Conservation (phyloP, 2,888 invertebrate species). For the Xiphydria camelus region DNA sequence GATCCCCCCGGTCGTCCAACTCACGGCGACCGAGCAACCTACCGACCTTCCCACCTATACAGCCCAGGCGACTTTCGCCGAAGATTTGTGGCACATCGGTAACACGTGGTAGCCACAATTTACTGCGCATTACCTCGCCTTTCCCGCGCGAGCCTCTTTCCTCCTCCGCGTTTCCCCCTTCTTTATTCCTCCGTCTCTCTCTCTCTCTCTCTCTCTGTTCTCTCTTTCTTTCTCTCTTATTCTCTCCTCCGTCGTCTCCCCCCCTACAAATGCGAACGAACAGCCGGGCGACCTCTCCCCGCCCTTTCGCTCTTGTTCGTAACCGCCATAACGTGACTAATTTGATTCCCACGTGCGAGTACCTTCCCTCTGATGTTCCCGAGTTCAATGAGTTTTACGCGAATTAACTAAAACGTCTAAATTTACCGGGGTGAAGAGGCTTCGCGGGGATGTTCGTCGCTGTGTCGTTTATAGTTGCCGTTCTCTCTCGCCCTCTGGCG, state of each 20-base stretch:
- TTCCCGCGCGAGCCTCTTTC: conserved; percentile 16
- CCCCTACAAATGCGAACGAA: background rate
- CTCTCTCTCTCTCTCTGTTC: conserved; percentile 1
- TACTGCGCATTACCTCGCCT: conserved; percentile 38
- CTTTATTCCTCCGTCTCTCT: conserved; percentile 7
- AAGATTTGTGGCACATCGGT: conserved; percentile 43
- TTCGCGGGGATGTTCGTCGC: conserved; percentile 10
- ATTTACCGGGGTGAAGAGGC: conserved; percentile 13
- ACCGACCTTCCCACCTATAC: conserved; percentile 4
- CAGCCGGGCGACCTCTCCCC: background rate
- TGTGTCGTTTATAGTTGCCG: no score
- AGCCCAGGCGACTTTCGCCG: conserved; percentile 16
- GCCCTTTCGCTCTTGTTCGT: conserved; percentile 32
- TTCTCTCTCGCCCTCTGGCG: no score
- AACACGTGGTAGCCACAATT: conserved; percentile 42
- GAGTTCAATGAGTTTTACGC: conserved; percentile 43
- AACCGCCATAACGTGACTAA: conserved; percentile 46
- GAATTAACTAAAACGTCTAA: conserved; percentile 28
- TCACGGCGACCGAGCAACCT: no score
- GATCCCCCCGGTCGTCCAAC: no score
- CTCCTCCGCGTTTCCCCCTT: conserved; percentile 10
- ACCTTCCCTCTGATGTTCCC: conserved; percentile 25
- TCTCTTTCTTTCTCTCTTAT: background rate
- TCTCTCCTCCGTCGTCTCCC: background rate
- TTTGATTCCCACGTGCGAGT: conserved; percentile 40